These are phyloP conservation scores for Electrona antarctica DNA, from an alignment of 2,113 vertebrate species.

Conservation along the genomic window DNA sequence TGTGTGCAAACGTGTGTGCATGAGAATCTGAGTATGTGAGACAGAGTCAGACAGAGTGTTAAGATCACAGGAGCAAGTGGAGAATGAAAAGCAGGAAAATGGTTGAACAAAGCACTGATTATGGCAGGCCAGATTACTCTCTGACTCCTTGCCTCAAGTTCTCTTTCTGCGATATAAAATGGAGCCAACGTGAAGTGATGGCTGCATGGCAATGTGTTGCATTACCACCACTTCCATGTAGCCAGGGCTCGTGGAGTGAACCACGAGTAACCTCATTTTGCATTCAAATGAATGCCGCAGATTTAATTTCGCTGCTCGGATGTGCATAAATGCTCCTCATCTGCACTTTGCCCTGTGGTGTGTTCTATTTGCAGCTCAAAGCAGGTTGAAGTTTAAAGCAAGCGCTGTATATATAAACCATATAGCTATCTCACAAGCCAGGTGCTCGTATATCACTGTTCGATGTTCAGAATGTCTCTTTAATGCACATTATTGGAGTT, in stretches of 20 bases:
- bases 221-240: background rate
- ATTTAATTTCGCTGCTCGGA: constrained; percentile 9
- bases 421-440: constrained; percentile 23
- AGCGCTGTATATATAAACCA: constrained; percentile 36
- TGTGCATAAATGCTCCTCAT: constrained; percentile 22
- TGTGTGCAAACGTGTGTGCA: too few relatives aligned
- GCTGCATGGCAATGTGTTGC: background rate
- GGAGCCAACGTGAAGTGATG: background rate
- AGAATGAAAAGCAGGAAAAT: background rate
- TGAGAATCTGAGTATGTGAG: background rate
- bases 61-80: background rate
- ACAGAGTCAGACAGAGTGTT: background rate
- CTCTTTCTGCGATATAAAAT: constrained; percentile 2
- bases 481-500: too few relatives aligned
- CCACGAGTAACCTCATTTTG: constrained; percentile 22
- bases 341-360: background rate
- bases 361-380: constrained; percentile 11
- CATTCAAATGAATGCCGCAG: constrained; percentile 24
- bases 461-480: background rate
- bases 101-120: constrained; percentile 15
- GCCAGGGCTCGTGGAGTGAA: constrained; percentile 3
- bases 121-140: constrained; percentile 7
- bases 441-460: constrained; percentile 24
- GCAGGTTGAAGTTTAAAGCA: constrained; percentile 14
- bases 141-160: background rate